Conservation (phyloP, 2,113 vertebrate species). For the Serilophus lunatus region DNA sequence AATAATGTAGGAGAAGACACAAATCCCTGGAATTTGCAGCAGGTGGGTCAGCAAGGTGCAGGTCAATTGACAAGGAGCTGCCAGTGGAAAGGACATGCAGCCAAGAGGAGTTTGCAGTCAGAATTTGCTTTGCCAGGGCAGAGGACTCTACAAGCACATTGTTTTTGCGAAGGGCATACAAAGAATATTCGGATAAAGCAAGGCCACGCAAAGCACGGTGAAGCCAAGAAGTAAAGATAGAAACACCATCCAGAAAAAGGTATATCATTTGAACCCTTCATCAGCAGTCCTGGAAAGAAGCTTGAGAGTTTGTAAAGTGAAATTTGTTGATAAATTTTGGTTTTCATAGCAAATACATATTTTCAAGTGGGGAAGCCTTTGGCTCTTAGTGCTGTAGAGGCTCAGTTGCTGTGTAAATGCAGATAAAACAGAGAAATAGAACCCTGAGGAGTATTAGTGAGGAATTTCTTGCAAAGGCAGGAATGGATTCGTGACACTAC, state of each 20-base stretch:
- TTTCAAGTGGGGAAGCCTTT: neutral
- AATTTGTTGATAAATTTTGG: neutral
- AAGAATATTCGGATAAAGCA: neutral
- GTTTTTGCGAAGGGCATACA: neutral
- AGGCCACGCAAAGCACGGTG: rapidly evolving
- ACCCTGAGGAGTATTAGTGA: neutral
- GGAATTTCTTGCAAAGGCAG: neutral
- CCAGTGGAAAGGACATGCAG: neutral
- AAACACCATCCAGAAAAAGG: neutral
- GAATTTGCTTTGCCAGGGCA: neutral
- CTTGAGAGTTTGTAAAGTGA: neutral
- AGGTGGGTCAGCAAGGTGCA: neutral
- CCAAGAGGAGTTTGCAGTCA: neutral
- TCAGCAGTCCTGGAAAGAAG: neutral
- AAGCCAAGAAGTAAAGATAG: neutral
- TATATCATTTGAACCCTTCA: neutral
- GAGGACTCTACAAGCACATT: rapidly evolving
- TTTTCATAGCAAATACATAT: neutral
- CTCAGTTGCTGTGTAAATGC: neutral
- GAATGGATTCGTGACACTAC: neutral
- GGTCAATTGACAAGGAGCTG: neutral
- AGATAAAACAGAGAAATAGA: neutral
- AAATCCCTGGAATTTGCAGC: neutral
- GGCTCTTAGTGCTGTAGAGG: neutral
- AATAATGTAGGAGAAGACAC: neutral